Conservation (phyloP, 2,113 vertebrate genomes). For the Entelurus aequoreus region DNA sequence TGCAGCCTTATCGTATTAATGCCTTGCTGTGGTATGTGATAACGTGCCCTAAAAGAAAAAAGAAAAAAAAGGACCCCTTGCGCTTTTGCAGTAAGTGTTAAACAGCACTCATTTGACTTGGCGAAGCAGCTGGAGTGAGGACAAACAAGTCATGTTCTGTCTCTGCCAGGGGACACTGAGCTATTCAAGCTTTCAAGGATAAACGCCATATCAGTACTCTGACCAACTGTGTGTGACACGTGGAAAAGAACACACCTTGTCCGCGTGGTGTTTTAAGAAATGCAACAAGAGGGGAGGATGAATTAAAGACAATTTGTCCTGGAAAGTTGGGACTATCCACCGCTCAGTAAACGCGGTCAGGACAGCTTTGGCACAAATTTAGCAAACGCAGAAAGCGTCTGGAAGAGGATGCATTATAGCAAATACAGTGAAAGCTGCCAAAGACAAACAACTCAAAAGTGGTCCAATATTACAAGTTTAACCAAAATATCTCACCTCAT, state of each 20-base stretch:
- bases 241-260: slow-evolving; percentile 39
- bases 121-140: slow-evolving; percentile 55
- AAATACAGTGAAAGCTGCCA: too few species aligned
- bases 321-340: slow-evolving; percentile 22
- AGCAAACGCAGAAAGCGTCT: too few species aligned
- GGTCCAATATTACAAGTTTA: too few species aligned
- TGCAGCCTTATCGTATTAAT: slow-evolving; percentile 37
- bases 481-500: too few species aligned
- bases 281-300: slow-evolving; percentile 25
- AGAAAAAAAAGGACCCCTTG: not conserved
- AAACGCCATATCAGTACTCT: slow-evolving; percentile 59
- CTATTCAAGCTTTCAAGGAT: slow-evolving; percentile 61
- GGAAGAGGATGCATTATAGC: too few species aligned
- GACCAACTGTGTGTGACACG: slow-evolving; percentile 22
- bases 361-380: too few species aligned
- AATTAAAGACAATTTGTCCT: slow-evolving; percentile 4
- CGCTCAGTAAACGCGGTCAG: not conserved
- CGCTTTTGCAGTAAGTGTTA: slow-evolving; percentile 37
- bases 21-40: slow-evolving; percentile 6
- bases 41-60: not conserved
- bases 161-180: slow-evolving; percentile 51
- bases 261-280: slow-evolving; percentile 45
- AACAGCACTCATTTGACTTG: slow-evolving; percentile 26
- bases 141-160: slow-evolving; percentile 53
- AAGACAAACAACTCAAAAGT: too few species aligned